Percentiles rank a stretch among this genome's conserved stretches.
Evolutionary conservation across 2,888 invertebrate species (phyloP).

Genomic region (Macaria liturata): DNA sequence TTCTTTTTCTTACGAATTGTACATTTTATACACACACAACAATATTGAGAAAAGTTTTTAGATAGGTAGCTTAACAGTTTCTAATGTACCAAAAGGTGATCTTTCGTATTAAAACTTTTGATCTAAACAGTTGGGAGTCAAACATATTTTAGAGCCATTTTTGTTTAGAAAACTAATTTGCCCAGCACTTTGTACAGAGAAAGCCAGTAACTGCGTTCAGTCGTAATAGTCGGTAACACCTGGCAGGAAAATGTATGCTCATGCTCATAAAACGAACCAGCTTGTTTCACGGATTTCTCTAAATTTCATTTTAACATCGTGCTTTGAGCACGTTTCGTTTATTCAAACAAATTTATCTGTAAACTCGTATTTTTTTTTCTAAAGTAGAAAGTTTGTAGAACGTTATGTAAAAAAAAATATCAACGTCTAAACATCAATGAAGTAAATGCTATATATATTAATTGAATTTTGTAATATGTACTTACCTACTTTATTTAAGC

Average conservation of each 20-base stretch:
- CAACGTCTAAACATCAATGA: too few species aligned
- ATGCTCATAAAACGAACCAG: slow-evolving; percentile 19
- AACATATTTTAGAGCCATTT: not conserved
- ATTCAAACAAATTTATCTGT: too few species aligned
- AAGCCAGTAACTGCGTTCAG: slow-evolving; percentile 11
- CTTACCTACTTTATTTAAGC: not conserved
- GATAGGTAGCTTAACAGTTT: too few species aligned
- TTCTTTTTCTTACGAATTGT: too few species aligned
- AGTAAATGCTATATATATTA: too few species aligned
- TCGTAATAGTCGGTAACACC: slow-evolving; percentile 12
- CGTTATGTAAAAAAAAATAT: too few species aligned
- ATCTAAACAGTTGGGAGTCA: slow-evolving; percentile 9
- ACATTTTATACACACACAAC: too few species aligned
- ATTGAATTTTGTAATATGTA: too few species aligned
- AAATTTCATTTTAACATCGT: slow-evolving; percentile 12
- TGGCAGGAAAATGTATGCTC: slow-evolving; percentile 18
- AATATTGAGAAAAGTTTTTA: too few species aligned
- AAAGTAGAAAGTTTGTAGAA: too few species aligned
- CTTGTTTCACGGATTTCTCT: slow-evolving; percentile 23
- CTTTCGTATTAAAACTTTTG: slow-evolving; percentile 1
- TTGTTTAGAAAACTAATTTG: slow-evolving; percentile 17
- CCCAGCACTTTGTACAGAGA: slow-evolving; percentile 15
- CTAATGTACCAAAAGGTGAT: too few species aligned
- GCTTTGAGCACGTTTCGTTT: slow-evolving; percentile 10
- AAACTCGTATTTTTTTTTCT: not conserved